phyloP scores from a whole-genome alignment of 35 echinoderm and acorn worm species.

The Nesometra sesokonis region DNA sequence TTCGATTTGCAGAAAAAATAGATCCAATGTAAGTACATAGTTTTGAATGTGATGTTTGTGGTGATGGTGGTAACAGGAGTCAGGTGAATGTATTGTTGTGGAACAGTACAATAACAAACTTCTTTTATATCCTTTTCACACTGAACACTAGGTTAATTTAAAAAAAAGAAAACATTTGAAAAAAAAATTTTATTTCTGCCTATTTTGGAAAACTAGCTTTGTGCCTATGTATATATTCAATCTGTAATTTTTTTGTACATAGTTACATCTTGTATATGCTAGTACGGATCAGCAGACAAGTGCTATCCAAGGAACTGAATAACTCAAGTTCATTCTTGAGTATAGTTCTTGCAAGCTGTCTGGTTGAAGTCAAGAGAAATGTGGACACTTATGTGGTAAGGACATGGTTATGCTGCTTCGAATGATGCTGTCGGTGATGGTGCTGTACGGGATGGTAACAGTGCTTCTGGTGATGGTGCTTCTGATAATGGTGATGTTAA shows the following conservation, averaged over 20 bases:
- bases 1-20: constrained; percentile 70
- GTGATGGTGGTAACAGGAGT: too few relatives aligned
- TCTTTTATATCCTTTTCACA: too few relatives aligned
- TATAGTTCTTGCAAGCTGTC: constrained; percentile 80
- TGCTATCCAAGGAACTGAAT: constrained; percentile 46
- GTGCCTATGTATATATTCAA: too few relatives aligned
- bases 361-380: constrained; percentile 90
- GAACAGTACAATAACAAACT: too few relatives aligned
- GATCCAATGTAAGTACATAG: constrained; percentile 79
- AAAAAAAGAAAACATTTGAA: too few relatives aligned
- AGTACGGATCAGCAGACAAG: constrained; percentile 78
- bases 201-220: too few relatives aligned
- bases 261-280: constrained; percentile 97
- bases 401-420: too few relatives aligned
- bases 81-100: too few relatives aligned
- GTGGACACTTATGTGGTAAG: constrained; percentile 97
- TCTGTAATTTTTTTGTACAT: background rate
- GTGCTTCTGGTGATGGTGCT: background rate
- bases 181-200: too few relatives aligned
- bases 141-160: too few relatives aligned
- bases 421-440: background rate
- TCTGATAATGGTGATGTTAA: background rate
- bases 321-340: constrained; percentile 61
- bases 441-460: background rate
- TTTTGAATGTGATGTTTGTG: too few relatives aligned